Base-by-base conservation (phyloP, 2,888 invertebrate species). In the Clunio marinus region DNA sequence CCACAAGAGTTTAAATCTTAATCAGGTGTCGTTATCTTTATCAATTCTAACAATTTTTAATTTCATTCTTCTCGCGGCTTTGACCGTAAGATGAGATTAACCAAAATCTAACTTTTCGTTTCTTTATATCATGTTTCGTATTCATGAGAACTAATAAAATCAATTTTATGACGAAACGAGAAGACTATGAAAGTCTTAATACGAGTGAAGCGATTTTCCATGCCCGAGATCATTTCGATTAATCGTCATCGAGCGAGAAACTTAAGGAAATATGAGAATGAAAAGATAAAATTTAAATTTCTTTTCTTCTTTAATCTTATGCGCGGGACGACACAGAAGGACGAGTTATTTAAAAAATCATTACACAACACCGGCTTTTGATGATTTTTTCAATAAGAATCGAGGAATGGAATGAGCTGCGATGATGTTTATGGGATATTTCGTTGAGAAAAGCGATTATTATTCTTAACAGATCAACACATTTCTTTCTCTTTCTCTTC, bases 141-240 rank as follows among this genome's bases (percentile, higher is more conserved):
- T 63, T 63, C 63, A 63, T 46, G 63, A 63, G 63, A 63, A 63
- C 45, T 46, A 45, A 46, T 63, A 37, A 63, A 63, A 63, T 63
- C 62, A 37, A 15, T 24, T 62, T 62, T 62, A 62, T 62, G 35
- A 62, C 62, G 24, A 62, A 62, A 62, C 41, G 41, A n/a, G n/a
- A n/a, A n/a, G n/a, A n/a, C n/a, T n/a, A n/a, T n/a, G n/a, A 41
- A 41, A 41, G 41, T 62, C 63, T 63, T 46, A 46, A 63, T 63
- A 46, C 63, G 22, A 35, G 37, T 37, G 63, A 46, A 63, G 22
- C 51, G 22, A 63, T 46, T 37, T 46, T 46, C 59, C 32, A 32
- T 32, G 32, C 32, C 22, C 51, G 17, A 51, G 51, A 51, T 4
- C 15, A 4, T 3, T 51, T 20, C 51, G 10, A 20, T 51, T 51